A percentile compares a stretch with the other conserved stretches of the same genome.
These are phyloP conservation scores for Xyrichtys novacula DNA, from an alignment of 2,797 vertebrate genomes.

Conservation along the genomic window DNA sequence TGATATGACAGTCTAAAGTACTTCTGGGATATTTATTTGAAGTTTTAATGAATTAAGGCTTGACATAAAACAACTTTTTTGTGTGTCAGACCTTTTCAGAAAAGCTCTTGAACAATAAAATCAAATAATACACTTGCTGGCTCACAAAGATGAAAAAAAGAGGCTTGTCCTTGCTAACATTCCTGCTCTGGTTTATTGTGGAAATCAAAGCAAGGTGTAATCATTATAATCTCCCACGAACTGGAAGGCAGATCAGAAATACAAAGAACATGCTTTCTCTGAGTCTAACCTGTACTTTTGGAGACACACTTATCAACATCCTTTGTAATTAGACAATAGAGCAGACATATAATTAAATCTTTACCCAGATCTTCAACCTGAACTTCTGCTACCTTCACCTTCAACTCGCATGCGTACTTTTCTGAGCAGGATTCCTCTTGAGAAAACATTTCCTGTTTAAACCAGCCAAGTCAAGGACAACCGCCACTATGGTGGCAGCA, in stretches of 20 bases:
- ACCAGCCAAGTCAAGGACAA: constrained; percentile 39
- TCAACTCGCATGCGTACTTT: constrained; percentile 20
- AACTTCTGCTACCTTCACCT: constrained; percentile 41
- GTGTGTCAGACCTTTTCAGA: neutral
- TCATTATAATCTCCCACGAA: constrained; percentile 34
- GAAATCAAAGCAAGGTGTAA: constrained; percentile 49
- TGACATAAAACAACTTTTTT: neutral
- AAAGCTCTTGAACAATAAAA: constrained; percentile 5
- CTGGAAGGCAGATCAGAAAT: constrained; percentile 27
- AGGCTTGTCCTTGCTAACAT: constrained; percentile 32
- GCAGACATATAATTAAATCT: constrained; percentile 58
- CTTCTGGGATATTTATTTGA: neutral
- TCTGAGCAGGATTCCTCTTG: constrained; percentile 28
- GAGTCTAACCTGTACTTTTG: constrained; percentile 28
- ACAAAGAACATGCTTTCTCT: constrained; percentile 28
- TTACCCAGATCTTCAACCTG: constrained; percentile 23
- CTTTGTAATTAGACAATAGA: constrained; percentile 66
- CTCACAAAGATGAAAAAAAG: constrained; percentile 11
- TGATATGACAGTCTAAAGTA: neutral
- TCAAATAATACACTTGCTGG: constrained; percentile 21
- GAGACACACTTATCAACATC: constrained; percentile 55
- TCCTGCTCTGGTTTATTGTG: constrained; percentile 39
- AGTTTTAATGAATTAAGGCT: neutral
- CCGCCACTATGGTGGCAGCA: constrained; percentile 13
- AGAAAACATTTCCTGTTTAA: constrained; percentile 52